These are phyloP conservation scores for Drosophila virilis DNA, from an alignment of 1,140 invertebrate genomes.

Conservation along the genomic window DNA sequence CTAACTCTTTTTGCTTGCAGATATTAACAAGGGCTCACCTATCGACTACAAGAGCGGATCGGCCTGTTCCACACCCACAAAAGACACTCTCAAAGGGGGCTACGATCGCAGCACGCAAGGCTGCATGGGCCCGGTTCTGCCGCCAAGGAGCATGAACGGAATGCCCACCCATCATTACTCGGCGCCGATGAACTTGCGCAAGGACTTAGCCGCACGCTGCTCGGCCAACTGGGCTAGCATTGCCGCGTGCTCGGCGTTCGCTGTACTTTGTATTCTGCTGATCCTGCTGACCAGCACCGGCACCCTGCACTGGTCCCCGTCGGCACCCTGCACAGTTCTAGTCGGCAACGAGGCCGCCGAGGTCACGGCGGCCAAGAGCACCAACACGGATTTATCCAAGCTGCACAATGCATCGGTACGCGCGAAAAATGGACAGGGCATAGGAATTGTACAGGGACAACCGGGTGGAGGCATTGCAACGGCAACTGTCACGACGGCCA, in stretches of 20 bases:
- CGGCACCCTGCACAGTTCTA: constrained; percentile 92
- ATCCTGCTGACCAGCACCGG: constrained; percentile 94
- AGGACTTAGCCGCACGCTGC: constrained; percentile 93
- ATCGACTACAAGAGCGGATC: constrained; percentile 91
- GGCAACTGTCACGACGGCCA: constrained; percentile 66
- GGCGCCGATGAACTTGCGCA: constrained; percentile 90
- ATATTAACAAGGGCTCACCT: constrained; percentile 94
- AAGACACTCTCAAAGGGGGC: constrained; percentile 87
- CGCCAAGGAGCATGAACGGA: constrained; percentile 88
- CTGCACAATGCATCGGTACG: constrained; percentile 85
- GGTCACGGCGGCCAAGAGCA: constrained; percentile 83
- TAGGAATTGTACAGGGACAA: constrained; percentile 82
- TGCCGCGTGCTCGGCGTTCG: constrained; percentile 91
- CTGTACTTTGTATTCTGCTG: constrained; percentile 91
- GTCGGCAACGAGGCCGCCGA: constrained; percentile 87
- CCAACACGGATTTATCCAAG: constrained; percentile 82
- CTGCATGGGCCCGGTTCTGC: constrained; percentile 88
- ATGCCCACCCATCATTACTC: constrained; percentile 83
- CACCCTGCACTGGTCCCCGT: constrained; percentile 91
- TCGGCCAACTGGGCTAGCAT: constrained; percentile 96
- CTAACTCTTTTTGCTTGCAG: constrained; percentile 84
- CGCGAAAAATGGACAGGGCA: constrained; percentile 86
- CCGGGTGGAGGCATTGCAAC: constrained; percentile 78
- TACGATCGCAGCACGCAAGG: constrained; percentile 86
- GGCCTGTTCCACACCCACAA: constrained; percentile 84